Base-by-base conservation (phyloP, 2,888 invertebrate species). In the Orthosia incerta region DNA sequence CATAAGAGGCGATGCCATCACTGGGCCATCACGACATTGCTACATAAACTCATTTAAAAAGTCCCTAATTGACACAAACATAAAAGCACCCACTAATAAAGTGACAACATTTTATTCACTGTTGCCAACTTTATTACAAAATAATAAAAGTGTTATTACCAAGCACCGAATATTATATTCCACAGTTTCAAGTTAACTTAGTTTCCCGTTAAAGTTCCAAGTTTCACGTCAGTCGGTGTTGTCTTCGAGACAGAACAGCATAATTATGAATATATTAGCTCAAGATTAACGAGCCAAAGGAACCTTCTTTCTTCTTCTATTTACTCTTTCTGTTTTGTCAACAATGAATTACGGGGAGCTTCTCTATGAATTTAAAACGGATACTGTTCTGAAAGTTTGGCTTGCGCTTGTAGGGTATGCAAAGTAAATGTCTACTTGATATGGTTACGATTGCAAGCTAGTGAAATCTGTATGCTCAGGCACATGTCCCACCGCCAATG, bases 231-330 rank as follows among this genome's bases (percentile, higher is more conserved):
- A 66, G 48, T 57, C 61, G 48, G 73, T 20, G 78, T 80, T 80
- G 78, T 68, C 64, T 74, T 23, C 63, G 4, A 3, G 61, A 48
- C 51, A 48, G 67, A 51, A 70, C 65, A 81, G 77, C 80, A 77
- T 65, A 80, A 80, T 80, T 82, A 80, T 80, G 80, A 80, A 80
- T 80, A 81, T 76, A 80, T 80, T 82, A 80, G 77, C 71, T 48
- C 82, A 65, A 77, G 82, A 80, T 82, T 69, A 82, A 82, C 71
- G 77, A 80, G 71, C 71, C 51, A 18, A 68, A 62, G 64, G 56
- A 61, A 20, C 50, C 66, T 62, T 59, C 59, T 76, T 81, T 76
- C 64, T 57, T 76, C 3, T 51, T 13, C 26, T 69, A 61, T 76
- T 57, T 62, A 63, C 26, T 48, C 20, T 55, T 66, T 64, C 62